Evolutionary conservation across 37 sponge, comb jelly and placozoan genomes (phyloP), one percentile per base, ranked within the genome.

Genomic region (Aphrocallistes beatrix): DNA sequence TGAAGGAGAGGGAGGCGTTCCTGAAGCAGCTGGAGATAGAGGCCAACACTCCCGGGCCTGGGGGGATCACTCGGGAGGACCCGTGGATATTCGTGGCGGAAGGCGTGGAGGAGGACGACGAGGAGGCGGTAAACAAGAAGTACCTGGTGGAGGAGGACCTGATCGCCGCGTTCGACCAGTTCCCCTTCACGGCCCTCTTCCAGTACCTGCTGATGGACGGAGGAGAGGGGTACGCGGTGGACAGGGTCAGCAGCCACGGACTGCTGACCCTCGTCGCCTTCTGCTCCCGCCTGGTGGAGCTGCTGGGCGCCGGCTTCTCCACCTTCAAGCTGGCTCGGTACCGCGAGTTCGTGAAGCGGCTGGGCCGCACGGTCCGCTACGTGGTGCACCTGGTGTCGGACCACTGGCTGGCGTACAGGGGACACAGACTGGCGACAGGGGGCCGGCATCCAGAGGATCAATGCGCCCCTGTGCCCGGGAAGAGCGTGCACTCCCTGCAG

Each of bases 341-440:
- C 83, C 91, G 89, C 82, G 92, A 89, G 81, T 95, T 95, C 45
- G 86, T 91, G 50, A 92, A 95, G 81, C 82, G 84, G 51, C 83
- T 95, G 21, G 96, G 93, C 37, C 82, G 93, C 39, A 91, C 92
- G 32, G 90, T 95, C 34, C 85, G 93, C 82, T 85, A 36, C 1
- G 50, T 90, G 8, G 94, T 96, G 23, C 91, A 90, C 25, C 91
- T 51, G 87, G 90, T 96, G 0, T 97, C 94, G 28, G 96, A 96
- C 88, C 91, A 89, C 39, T 96, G 96, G 96, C 25, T 87, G 38
- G 37, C 81, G 82, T 95, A 91, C 86, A 85, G 84, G 83, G 34
- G 81, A 1, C 37, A 87, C 39, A 48, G 84, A 0, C 51, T 85
- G 34, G 36, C 34, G 36, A 25, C 28, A 36, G 88, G 88, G 19